phyloP scores from a whole-genome alignment of 2,113 vertebrate genomes.

The Balaeniceps rex region DNA sequence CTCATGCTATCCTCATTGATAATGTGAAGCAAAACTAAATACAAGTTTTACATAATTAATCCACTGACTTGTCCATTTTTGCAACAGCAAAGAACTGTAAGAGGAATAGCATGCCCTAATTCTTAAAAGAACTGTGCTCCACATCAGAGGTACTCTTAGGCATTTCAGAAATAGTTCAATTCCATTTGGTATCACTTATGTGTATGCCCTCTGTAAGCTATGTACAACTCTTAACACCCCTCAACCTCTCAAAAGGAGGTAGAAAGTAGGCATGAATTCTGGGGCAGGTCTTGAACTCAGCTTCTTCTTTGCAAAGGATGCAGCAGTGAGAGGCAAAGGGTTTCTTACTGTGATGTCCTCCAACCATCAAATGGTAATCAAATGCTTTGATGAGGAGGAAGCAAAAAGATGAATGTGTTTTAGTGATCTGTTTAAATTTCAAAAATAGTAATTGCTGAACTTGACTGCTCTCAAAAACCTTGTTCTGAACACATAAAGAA shows the following conservation, averaged over 20 bases:
- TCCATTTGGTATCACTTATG: background rate
- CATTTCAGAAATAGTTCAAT: background rate
- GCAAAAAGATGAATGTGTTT: constrained; percentile 12
- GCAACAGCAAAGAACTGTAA: background rate
- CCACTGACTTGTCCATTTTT: background rate
- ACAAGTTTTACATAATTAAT: background rate
- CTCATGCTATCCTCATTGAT: background rate
- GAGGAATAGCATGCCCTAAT: background rate
- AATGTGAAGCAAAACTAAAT: background rate
- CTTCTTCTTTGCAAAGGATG: constrained; percentile 5
- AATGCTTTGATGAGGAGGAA: constrained; percentile 32
- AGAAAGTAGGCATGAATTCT: constrained; percentile 16
- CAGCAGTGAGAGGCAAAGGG: background rate
- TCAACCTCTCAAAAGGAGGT: background rate
- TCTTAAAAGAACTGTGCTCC: background rate
- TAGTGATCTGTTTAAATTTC: background rate
- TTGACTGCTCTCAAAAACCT: constrained; percentile 3
- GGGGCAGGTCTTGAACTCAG: constrained; percentile 26
- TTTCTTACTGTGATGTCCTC: constrained; percentile 8
- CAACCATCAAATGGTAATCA: constrained; percentile 40
- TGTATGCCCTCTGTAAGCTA: background rate
- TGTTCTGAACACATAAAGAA: constrained; percentile 29
- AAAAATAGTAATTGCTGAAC: constrained; percentile 48
- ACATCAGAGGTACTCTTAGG: background rate
- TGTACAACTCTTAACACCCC: background rate